These are phyloP conservation scores for Poecilia wingei DNA, from an alignment of 2,797 vertebrate species.

Conservation along the genomic window DNA sequence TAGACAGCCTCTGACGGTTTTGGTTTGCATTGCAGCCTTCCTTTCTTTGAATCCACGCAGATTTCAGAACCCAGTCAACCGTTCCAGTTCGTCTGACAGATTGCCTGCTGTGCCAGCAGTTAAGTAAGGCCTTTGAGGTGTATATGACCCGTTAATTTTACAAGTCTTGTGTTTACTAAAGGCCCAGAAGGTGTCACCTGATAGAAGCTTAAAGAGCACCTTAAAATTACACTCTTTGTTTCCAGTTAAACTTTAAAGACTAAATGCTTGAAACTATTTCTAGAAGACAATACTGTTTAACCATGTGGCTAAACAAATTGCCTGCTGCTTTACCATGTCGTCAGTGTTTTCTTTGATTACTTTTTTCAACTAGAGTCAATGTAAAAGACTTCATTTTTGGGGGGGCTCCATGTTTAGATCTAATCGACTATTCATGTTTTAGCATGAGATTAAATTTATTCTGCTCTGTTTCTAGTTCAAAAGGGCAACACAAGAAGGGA, in stretches of 20 bases:
- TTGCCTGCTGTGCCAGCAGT: conserved; percentile 56
- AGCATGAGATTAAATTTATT: conserved; percentile 24
- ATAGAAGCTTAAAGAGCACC: conserved; percentile 28
- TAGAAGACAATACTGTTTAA: not conserved
- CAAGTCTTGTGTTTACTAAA: conserved; percentile 52
- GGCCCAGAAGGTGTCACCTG: conserved; percentile 44
- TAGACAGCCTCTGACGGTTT: conserved; percentile 6
- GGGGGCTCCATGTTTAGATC: conserved; percentile 22
- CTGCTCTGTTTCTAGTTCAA: conserved; percentile 5
- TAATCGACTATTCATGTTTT: conserved; percentile 45
- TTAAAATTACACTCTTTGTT: conserved; percentile 43
- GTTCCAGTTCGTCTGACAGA: conserved; percentile 36
- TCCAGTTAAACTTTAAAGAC: conserved; percentile 30
- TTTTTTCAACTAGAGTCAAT: not conserved
- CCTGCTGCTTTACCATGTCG: not conserved
- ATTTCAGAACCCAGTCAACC: conserved; percentile 26
- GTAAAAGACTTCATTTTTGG: conserved; percentile 20
- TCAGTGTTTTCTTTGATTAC: not conserved
- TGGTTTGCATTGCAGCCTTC: conserved; percentile 18
- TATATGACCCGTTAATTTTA: conserved; percentile 44
- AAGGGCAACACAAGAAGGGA: conserved; percentile 11
- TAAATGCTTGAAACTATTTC: not conserved
- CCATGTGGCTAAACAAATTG: not conserved
- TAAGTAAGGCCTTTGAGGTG: conserved; percentile 38
- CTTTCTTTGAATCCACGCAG: conserved; percentile 45